phyloP scores from a whole-genome alignment of 2,888 invertebrate genomes.

The Pemphredon lugubris region DNA sequence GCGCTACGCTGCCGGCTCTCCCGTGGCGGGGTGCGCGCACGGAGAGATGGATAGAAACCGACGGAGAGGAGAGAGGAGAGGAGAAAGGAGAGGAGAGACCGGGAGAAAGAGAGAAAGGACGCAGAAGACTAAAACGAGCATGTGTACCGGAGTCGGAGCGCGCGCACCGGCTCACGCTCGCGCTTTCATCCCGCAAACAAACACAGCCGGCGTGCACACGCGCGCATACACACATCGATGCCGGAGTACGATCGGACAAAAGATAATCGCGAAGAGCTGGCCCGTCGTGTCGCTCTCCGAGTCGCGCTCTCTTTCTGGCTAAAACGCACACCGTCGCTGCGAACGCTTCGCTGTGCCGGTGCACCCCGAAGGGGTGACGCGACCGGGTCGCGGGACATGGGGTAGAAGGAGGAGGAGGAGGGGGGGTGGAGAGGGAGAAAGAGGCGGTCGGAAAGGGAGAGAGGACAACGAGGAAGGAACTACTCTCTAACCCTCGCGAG shows the following conservation, averaged over 20 bases:
- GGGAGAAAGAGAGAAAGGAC: background rate
- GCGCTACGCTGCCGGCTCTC: constrained; percentile 36
- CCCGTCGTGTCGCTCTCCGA: constrained; percentile 37
- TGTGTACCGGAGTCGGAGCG: constrained; percentile 14
- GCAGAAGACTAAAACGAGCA: constrained; percentile 16
- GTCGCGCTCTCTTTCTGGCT: too few species aligned
- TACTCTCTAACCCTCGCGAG: background rate
- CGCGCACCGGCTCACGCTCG: constrained; percentile 2
- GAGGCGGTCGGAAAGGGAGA: background rate
- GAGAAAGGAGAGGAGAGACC: constrained; percentile 7
- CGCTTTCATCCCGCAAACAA: constrained; percentile 25
- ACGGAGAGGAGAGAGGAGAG: background rate
- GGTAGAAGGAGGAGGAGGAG: constrained; percentile 3
- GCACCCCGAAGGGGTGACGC: constrained; percentile 52
- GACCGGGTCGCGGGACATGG: constrained; percentile 5
- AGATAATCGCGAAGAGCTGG: constrained; percentile 60
- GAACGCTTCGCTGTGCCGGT: constrained; percentile 38
- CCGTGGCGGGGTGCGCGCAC: constrained; percentile 1
- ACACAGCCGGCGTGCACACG: constrained; percentile 16
- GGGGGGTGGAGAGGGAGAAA: background rate
- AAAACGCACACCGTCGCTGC: constrained; percentile 24
- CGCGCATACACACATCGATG: constrained; percentile 7
- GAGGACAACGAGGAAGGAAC: constrained; percentile 9
- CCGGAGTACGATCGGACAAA: constrained; percentile 56
- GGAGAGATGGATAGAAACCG: constrained; percentile 9